Percentiles rank a stretch among this genome's conserved stretches.
Evolutionary conservation across 2,888 invertebrate species (phyloP).

Genomic region (Harmothoe impar): DNA sequence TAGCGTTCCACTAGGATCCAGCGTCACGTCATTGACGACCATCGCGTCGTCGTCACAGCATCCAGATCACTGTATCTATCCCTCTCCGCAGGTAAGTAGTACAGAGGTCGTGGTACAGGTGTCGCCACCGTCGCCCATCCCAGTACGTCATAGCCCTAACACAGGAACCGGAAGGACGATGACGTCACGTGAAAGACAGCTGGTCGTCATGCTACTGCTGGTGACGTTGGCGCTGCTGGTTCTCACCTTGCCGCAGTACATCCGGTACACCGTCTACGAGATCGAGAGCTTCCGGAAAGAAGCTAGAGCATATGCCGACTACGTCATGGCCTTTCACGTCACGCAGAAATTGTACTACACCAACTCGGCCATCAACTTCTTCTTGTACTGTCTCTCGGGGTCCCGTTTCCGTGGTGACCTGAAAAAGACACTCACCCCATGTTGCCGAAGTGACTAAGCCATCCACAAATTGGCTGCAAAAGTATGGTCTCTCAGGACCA

Average conservation of each 20-base stretch:
- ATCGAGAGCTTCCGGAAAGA: neutral
- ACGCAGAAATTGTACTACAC: conserved; percentile 49
- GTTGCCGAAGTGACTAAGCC: neutral
- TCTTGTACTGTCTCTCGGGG: conserved; percentile 35
- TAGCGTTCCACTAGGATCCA: too few species aligned
- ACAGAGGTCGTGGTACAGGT: neutral
- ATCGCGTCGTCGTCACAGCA: neutral
- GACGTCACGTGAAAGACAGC: neutral
- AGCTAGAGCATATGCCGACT: neutral
- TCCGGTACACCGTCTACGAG: conserved; percentile 47
- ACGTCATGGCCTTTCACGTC: conserved; percentile 19
- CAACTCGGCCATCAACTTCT: conserved; percentile 32
- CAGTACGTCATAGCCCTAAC: too few species aligned
- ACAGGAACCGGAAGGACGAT: too few species aligned
- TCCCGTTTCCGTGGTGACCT: neutral
- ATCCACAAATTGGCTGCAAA: too few species aligned
- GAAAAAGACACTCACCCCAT: neutral
- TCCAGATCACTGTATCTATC: too few species aligned
- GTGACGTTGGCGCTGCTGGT: conserved; percentile 24
- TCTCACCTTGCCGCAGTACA: conserved; percentile 36
- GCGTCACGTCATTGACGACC: too few species aligned
- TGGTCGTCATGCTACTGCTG: neutral
- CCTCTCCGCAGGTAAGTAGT: too few species aligned
- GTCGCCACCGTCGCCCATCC: neutral
- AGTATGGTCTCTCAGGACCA: too few species aligned